Evolutionary conservation across 2,888 invertebrate genomes (phyloP), one percentile per base, ranked within the genome.

Genomic region (Drosophila glabriapex): DNA sequence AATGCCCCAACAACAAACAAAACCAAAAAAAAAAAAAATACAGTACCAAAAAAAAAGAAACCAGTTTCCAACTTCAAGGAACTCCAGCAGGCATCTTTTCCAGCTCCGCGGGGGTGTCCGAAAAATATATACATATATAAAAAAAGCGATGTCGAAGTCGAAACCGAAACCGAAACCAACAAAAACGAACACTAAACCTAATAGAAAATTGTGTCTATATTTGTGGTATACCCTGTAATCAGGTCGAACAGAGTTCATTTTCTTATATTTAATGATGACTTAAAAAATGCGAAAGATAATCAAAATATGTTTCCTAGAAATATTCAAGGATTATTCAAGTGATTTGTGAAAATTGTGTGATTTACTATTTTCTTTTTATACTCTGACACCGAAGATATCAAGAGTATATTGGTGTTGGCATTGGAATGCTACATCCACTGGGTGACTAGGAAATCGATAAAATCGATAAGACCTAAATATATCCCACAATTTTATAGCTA

Each of bases 61-160:
- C 85, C 85, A 73, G 85, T 85, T 85, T 82, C 19, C 41, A 68
- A 68, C 78, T 71, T 78, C 69, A 80, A 80, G 80, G 80, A 80
- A 77, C 80, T 78, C 52, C 62, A 56, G 29, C 56, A 37, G 63
- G 54, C 71, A 67, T 29, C 68, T 76, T 28, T 58, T 22, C 50
- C 65, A 66, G 43, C 79, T 68, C 74, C 68, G 81, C 81, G 80
- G 81, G 81, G 80, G 80, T 71, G 80, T 80, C 63, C 56, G 50
- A 73, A 72, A 53, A 35, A 4, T 35, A 37, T 43, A 64, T 29
- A 50, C 16, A 6, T 28, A 61, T 33, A 60, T 29, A 53, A 43
- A 29, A 29, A 55, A 59, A 35, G 29, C 55, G 19, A 10, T 54
- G 10, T 35, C 25, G 46, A n/a, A 62, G 52, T 31, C 52, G 35